Conservation (phyloP, 2,888 invertebrate genomes). For the Galerucella nymphaeae region DNA sequence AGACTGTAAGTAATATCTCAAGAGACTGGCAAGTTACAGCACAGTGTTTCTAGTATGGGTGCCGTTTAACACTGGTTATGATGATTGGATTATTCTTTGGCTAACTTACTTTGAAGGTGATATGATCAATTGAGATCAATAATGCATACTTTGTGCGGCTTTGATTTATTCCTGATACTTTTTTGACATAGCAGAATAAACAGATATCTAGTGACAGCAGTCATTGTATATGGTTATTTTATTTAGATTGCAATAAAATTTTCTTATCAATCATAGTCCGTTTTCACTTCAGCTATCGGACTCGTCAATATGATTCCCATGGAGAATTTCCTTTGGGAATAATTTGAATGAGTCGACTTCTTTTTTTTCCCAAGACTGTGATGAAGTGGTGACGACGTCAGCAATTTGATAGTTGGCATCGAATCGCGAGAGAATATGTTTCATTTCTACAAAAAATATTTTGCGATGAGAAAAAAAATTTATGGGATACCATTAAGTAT, state of each 20-base stretch:
- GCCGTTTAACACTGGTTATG: too few relatives aligned
- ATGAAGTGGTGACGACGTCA: conserved; percentile 23
- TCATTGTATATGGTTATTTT: too few relatives aligned
- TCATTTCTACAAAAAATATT: conserved; percentile 34
- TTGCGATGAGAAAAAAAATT: conserved; percentile 19
- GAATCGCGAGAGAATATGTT: conserved; percentile 31
- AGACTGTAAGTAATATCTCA: too few relatives aligned
- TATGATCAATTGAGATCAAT: too few relatives aligned
- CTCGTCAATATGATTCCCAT: conserved; percentile 26
- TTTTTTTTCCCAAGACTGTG: conserved; percentile 13
- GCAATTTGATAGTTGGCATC: conserved; percentile 22
- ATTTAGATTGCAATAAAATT: background rate
- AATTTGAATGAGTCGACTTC: conserved; percentile 37
- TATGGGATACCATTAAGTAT: conserved; percentile 35
- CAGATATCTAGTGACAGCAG: too few relatives aligned
- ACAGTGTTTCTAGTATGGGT: too few relatives aligned
- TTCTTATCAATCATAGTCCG: conserved; percentile 2
- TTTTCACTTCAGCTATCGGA: background rate
- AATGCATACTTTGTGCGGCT: too few relatives aligned
- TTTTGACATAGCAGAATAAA: too few relatives aligned
- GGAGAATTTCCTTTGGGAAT: conserved; percentile 29
- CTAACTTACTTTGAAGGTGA: too few relatives aligned
- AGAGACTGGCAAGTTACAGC: too few relatives aligned
- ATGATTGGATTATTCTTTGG: too few relatives aligned
- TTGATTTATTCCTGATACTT: too few relatives aligned